These are phyloP conservation scores for Zootermopsis nevadensis DNA, from an alignment of 2,888 invertebrate species.

Conservation along the genomic window DNA sequence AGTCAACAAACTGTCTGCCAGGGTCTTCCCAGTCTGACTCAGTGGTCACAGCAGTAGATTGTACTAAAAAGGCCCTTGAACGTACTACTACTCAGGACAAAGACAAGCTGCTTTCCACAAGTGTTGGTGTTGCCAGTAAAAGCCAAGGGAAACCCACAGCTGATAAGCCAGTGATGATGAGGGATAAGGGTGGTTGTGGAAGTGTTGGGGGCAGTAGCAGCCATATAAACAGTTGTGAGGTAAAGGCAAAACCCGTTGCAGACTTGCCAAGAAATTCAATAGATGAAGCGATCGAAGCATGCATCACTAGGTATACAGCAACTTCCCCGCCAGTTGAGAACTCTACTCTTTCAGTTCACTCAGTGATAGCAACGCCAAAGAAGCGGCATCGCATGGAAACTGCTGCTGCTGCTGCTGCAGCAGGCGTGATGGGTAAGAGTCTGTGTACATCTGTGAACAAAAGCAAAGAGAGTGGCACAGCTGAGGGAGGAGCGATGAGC, in stretches of 20 bases:
- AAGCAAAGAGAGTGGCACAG: slow-evolving; percentile 57
- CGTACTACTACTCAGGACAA: slow-evolving; percentile 16
- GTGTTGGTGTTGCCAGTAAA: slow-evolving; percentile 6
- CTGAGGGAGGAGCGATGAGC: background rate
- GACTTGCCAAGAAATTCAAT: slow-evolving; percentile 59
- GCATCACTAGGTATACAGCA: slow-evolving; percentile 64
- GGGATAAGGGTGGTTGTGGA: slow-evolving; percentile 21
- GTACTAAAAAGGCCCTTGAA: slow-evolving; percentile 34
- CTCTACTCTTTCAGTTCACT: slow-evolving; percentile 55
- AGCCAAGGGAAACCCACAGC: slow-evolving; percentile 33
- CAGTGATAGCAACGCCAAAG: slow-evolving; percentile 73
- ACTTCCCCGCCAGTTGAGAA: slow-evolving; percentile 56
- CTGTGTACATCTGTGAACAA: slow-evolving; percentile 56
- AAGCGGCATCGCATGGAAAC: slow-evolving; percentile 76
- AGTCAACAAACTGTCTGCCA: slow-evolving; percentile 41
- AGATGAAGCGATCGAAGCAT: slow-evolving; percentile 70
- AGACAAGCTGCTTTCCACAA: slow-evolving; percentile 2
- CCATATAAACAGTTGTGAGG: slow-evolving; percentile 16
- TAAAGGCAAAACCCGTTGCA: slow-evolving; percentile 41
- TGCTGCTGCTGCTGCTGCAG: slow-evolving; percentile 27
- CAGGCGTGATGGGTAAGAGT: slow-evolving; percentile 30
- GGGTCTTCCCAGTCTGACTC: slow-evolving; percentile 15
- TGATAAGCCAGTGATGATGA: background rate
- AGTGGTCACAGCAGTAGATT: slow-evolving; percentile 39
- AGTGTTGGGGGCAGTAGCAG: background rate